Percentiles rank a stretch among this genome's conserved stretches.
Evolutionary conservation across 2,797 vertebrate genomes (phyloP).

Genomic region (Loris lydekkerianus): DNA sequence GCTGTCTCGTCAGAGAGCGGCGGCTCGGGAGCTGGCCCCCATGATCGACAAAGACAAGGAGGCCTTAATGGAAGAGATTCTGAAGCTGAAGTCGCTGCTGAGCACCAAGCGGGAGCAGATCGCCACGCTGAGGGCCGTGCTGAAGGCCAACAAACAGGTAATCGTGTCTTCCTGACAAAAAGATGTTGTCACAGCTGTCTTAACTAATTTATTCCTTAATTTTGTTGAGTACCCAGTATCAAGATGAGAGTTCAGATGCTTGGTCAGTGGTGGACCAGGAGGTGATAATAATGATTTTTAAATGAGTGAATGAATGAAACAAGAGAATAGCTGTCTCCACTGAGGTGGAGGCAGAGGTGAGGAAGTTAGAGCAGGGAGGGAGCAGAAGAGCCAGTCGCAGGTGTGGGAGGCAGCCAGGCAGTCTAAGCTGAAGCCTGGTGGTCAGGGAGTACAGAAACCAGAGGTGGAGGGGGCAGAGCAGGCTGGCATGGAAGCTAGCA

Average conservation of each 20-base stretch:
- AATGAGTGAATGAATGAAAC: background rate
- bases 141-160: slow-evolving; percentile 99
- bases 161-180: background rate
- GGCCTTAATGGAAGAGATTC: slow-evolving; percentile 97
- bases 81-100: slow-evolving; percentile 98
- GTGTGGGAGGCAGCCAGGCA: accelerated
- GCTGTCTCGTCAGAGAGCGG: slow-evolving; percentile 96
- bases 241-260: background rate
- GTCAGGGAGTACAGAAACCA: background rate
- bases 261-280: background rate
- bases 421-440: background rate
- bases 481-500: background rate
- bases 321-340: background rate
- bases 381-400: background rate
- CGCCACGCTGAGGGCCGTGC: slow-evolving; percentile 96
- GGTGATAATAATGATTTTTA: background rate
- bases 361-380: background rate
- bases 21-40: slow-evolving; percentile 95
- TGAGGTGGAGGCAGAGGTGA: background rate
- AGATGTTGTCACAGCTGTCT: background rate
- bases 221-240: background rate
- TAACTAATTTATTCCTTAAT: background rate
- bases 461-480: too few relatives aligned
- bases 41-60: slow-evolving; percentile 99
- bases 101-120: slow-evolving; percentile 99